phyloP scores from a whole-genome alignment of 2,797 vertebrate genomes.

The Parambassis ranga region DNA sequence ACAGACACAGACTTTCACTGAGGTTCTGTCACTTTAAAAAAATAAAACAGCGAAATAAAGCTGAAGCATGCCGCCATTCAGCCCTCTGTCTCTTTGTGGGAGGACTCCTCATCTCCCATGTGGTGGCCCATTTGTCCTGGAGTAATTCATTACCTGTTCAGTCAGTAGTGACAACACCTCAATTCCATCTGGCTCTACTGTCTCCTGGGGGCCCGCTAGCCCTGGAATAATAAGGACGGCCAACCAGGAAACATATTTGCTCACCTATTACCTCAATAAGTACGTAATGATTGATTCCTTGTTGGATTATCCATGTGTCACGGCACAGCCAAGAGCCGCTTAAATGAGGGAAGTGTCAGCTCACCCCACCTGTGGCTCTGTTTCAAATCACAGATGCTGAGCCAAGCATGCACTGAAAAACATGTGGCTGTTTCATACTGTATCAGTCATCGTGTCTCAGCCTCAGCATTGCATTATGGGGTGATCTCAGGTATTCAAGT shows the following conservation, averaged over 20 bases:
- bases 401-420: conserved; percentile 33
- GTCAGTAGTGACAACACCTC: conserved; percentile 77
- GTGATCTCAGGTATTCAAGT: too few species aligned
- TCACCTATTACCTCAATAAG: conserved; percentile 77
- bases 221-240: conserved; percentile 71
- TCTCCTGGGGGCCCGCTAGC: conserved; percentile 58
- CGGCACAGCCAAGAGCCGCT: conserved; percentile 53
- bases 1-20: neutral
- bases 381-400: conserved; percentile 58
- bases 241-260: conserved; percentile 76
- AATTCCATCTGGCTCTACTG: conserved; percentile 76
- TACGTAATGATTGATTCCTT: conserved; percentile 77
- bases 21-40: neutral
- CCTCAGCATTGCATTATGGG: too few species aligned
- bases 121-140: conserved; percentile 75
- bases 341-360: conserved; percentile 60
- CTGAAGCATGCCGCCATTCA: conserved; percentile 39
- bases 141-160: conserved; percentile 83
- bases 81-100: conserved; percentile 41
- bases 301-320: conserved; percentile 76
- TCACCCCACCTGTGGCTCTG: conserved; percentile 56
- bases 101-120: conserved; percentile 67
- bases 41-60: neutral
- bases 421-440: conserved; percentile 46
- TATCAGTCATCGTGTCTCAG: conserved; percentile 43